Evolutionary conservation across 2,888 invertebrate genomes (phyloP).

Genomic region (Parascotia fuliginaria): DNA sequence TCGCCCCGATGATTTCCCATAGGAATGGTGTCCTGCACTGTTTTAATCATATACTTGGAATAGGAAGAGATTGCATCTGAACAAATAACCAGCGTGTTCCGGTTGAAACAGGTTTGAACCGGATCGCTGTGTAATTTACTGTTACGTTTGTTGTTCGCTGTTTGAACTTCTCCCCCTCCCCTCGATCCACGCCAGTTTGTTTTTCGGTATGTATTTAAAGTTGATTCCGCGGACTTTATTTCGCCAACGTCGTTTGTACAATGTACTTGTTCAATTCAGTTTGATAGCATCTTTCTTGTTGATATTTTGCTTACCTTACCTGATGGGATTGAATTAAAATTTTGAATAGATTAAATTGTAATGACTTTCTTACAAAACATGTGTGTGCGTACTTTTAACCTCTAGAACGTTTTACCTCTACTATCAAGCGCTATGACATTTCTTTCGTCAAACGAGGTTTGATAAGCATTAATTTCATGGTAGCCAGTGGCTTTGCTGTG

Average conservation of each 20-base stretch:
- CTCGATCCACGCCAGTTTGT: slow-evolving; percentile 55
- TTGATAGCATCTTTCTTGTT: slow-evolving; percentile 32
- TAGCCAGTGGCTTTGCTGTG: too few species aligned
- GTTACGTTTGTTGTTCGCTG: slow-evolving; percentile 65
- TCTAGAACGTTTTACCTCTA: too few species aligned
- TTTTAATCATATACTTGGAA: slow-evolving; percentile 82
- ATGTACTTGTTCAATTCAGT: slow-evolving; percentile 32
- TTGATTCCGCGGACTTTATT: slow-evolving; percentile 50
- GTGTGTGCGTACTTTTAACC: too few species aligned
- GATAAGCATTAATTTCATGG: too few species aligned
- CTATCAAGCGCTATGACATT: too few species aligned
- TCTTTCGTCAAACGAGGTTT: too few species aligned
- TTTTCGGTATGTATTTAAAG: slow-evolving; percentile 62
- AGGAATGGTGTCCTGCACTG: slow-evolving; percentile 77
- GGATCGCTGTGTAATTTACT: slow-evolving; percentile 76
- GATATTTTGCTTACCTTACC: slow-evolving; percentile 19
- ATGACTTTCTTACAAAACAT: too few species aligned
- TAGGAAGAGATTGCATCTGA: slow-evolving; percentile 78
- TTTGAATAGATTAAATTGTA: slow-evolving; percentile 3
- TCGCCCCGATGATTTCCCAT: slow-evolving; percentile 81
- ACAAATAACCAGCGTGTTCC: slow-evolving; percentile 71
- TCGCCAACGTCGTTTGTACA: slow-evolving; percentile 36
- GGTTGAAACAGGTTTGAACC: slow-evolving; percentile 60
- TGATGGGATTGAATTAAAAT: slow-evolving; percentile 5
- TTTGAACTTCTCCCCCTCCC: slow-evolving; percentile 46